phyloP scores from a whole-genome alignment of 2,888 invertebrate species.

The Euproctis similis region DNA sequence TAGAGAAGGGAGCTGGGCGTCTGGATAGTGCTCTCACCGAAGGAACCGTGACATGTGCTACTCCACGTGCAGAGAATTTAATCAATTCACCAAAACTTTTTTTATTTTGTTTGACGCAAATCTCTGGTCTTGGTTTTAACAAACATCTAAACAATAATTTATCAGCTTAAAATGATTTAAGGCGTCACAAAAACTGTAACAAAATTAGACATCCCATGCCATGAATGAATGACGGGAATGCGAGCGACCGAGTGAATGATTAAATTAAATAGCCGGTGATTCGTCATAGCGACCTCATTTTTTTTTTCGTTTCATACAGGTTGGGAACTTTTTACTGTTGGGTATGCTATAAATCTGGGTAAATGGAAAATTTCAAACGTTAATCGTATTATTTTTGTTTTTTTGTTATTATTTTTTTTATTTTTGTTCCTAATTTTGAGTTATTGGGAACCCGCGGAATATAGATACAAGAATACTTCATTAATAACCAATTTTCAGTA shows the following conservation, averaged over 20 bases:
- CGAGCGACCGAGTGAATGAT: conserved; percentile 19
- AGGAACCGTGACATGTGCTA: no score
- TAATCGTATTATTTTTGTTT: conserved; percentile 7
- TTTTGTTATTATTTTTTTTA: conserved; percentile 1
- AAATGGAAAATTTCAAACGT: conserved; percentile 1
- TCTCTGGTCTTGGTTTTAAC: no score
- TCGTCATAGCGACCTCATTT: conserved; percentile 12
- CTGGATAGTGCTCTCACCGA: no score
- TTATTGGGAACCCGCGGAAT: neutral
- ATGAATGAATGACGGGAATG: conserved; percentile 17
- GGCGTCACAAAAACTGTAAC: conserved; percentile 14
- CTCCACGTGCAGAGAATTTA: no score
- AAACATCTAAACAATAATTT: no score
- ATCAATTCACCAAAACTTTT: no score
- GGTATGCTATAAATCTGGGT: conserved; percentile 3
- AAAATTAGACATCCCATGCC: conserved; percentile 14
- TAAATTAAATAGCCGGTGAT: conserved; percentile 22
- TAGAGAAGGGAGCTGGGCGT: no score
- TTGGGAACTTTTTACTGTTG: conserved; percentile 1
- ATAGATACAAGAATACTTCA: no score
- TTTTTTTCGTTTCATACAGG: conserved; percentile 8
- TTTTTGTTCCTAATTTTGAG: neutral
- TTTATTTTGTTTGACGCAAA: no score
- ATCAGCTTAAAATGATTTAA: conserved; percentile 10
- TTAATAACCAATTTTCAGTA: no score